These are phyloP conservation scores for Stratiolaelaps scimitus DNA, from an alignment of 1,140 invertebrate species.

Conservation along the genomic window DNA sequence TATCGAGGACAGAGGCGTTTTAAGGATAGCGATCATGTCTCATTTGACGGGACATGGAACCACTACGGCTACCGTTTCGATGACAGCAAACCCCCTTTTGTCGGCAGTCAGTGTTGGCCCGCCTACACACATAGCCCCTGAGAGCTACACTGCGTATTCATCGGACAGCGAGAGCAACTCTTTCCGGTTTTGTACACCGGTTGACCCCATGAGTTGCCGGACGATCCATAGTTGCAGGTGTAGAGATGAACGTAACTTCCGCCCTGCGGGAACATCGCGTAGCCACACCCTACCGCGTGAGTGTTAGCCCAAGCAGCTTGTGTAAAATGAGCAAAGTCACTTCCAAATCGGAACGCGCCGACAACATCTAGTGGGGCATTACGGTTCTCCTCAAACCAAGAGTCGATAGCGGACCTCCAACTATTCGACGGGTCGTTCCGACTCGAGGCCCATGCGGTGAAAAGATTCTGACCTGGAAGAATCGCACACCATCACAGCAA, in stretches of 20 bases:
- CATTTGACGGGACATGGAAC: too few relatives aligned
- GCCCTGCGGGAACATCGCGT: background rate
- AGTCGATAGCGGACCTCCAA: slow-evolving; percentile 8
- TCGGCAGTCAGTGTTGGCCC: too few relatives aligned
- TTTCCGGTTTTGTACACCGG: background rate
- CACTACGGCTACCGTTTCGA: too few relatives aligned
- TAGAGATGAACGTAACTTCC: slow-evolving; percentile 1
- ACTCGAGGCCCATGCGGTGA: background rate
- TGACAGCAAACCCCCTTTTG: too few relatives aligned
- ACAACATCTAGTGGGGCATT: background rate
- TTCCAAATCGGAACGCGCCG: background rate
- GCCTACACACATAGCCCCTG: too few relatives aligned
- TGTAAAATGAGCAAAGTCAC: slow-evolving; percentile 9
- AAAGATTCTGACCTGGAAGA: slow-evolving; percentile 4
- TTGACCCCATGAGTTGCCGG: slow-evolving; percentile 20
- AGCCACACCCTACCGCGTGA: background rate
- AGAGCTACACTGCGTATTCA: background rate
- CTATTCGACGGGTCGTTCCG: background rate
- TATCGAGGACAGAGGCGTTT: too few relatives aligned
- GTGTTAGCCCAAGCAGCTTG: slow-evolving; percentile 12
- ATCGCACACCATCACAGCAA: too few relatives aligned
- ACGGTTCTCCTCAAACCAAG: slow-evolving; percentile 15
- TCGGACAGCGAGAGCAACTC: slow-evolving; percentile 13
- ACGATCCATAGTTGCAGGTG: slow-evolving; percentile 5
- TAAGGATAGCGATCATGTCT: too few relatives aligned